phyloP scores from a whole-genome alignment of 1,140 invertebrate species.

The Dolichoris vasculosae region DNA sequence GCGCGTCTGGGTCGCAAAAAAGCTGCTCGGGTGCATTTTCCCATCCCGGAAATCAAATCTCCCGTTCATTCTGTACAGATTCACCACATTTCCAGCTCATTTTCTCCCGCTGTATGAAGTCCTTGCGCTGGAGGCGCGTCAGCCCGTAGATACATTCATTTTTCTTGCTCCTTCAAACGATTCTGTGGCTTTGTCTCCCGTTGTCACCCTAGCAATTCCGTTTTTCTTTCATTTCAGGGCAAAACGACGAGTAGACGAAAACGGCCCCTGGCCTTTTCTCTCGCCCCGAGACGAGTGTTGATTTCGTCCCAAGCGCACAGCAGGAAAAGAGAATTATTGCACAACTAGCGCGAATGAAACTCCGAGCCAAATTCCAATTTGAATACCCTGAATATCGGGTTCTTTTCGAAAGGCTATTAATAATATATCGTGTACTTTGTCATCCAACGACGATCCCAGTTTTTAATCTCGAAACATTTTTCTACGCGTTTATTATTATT shows the following conservation, averaged over 20 bases:
- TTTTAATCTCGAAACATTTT: too few species aligned
- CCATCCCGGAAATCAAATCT: neutral
- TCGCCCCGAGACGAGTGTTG: neutral
- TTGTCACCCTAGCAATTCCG: constrained; percentile 8
- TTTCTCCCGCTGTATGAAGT: neutral
- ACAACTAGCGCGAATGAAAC: neutral
- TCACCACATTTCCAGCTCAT: constrained; percentile 23
- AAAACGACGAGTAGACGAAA: constrained; percentile 9
- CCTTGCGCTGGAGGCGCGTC: neutral
- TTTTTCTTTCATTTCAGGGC: neutral
- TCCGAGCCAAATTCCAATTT: neutral
- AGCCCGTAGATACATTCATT: constrained; percentile 18
- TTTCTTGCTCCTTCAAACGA: constrained; percentile 10
- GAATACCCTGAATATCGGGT: neutral
- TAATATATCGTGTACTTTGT: neutral
- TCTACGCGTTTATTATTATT: too few species aligned
- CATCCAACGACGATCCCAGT: too few species aligned
- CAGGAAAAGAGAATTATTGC: neutral
- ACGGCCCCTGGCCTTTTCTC: neutral
- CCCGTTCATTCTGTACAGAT: constrained; percentile 6
- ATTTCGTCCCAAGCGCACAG: neutral
- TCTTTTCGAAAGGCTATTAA: neutral
- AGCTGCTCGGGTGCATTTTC: neutral
- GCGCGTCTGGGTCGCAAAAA: neutral
- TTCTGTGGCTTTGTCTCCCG: constrained; percentile 26